phyloP scores from a whole-genome alignment of 2,113 vertebrate genomes.

The Aegotheles bennettii region DNA sequence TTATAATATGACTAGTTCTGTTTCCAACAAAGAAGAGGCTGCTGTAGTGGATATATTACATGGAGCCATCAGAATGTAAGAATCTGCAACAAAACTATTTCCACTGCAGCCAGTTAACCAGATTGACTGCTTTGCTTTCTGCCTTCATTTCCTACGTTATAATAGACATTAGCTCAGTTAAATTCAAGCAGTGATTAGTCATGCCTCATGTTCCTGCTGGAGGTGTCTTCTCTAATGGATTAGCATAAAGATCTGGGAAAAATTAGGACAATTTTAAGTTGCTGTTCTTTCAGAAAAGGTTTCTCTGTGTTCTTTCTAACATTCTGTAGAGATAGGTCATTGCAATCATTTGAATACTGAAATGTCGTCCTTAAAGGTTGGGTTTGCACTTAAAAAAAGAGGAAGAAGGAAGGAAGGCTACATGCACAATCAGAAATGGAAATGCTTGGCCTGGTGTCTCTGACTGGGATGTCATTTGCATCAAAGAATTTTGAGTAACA shows the following conservation, averaged over 20 bases:
- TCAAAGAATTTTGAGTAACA: background rate
- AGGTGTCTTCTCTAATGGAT: background rate
- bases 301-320: background rate
- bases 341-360: background rate
- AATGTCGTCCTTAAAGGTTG: background rate
- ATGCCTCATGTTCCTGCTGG: conserved; percentile 1
- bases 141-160: background rate
- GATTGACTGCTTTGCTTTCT: background rate
- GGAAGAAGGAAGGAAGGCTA: background rate
- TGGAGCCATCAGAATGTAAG: background rate
- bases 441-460: background rate
- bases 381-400: background rate
- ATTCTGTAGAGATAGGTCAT: background rate
- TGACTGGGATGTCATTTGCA: background rate
- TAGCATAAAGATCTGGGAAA: background rate
- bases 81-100: background rate
- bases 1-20: background rate
- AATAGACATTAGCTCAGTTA: background rate
- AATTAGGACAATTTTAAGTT: background rate
- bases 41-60: background rate
- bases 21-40: background rate
- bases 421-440: background rate
- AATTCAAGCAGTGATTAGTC: background rate
- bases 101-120: background rate
- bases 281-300: background rate